Conservation (phyloP, 2,888 invertebrate species). For the Drosophila stalkeri region DNA sequence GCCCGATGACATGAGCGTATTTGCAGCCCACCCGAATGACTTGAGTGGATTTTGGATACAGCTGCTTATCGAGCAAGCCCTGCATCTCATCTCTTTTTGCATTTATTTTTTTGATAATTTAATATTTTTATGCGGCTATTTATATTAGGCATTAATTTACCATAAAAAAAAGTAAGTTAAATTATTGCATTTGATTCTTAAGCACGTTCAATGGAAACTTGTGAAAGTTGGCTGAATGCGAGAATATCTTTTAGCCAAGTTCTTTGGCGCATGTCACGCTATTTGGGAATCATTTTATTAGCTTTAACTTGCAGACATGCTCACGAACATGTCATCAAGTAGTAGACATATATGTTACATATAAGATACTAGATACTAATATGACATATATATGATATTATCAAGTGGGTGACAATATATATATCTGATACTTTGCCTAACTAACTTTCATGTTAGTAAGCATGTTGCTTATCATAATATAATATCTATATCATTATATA, state of each 20-base stretch:
- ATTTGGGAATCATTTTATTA: neutral
- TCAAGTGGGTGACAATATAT: too few relatives aligned
- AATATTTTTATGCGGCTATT: constrained; percentile 2
- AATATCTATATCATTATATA: neutral
- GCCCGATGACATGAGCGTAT: constrained; percentile 29
- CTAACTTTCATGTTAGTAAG: too few relatives aligned
- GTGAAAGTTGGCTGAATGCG: neutral
- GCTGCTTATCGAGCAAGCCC: constrained; percentile 12
- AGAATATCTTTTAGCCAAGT: neutral
- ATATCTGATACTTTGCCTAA: too few relatives aligned
- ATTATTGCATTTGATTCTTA: neutral
- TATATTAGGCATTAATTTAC: constrained; percentile 2
- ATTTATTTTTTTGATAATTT: constrained; percentile 1
- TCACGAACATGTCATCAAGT: neutral
- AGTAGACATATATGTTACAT: too few relatives aligned
- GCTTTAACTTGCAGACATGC: neutral
- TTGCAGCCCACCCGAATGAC: constrained; percentile 22
- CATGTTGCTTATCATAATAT: neutral
- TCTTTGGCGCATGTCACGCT: neutral
- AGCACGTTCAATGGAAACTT: neutral
- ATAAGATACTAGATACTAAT: too few relatives aligned
- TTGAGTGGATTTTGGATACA: constrained; percentile 23
- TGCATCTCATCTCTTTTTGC: neutral
- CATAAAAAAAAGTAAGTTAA: constrained; percentile 4
- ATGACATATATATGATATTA: too few relatives aligned